phyloP scores from a whole-genome alignment of 2,888 invertebrate species.

The Brachypalpus laphriformis region DNA sequence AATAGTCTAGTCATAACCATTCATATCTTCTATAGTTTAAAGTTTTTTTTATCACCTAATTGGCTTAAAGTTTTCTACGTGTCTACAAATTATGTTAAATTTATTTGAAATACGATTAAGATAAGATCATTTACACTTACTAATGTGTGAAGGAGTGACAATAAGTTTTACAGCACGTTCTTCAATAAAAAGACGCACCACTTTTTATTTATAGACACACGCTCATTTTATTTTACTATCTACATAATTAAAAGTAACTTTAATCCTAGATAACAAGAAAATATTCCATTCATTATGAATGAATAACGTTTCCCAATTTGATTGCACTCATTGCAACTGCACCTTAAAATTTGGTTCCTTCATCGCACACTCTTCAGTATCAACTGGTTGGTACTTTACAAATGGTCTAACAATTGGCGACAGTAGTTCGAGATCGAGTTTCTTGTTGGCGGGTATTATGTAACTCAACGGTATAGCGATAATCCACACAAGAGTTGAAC shows the following conservation, averaged over 20 bases:
- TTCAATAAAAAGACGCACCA: background rate
- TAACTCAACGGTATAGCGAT: conserved; percentile 84
- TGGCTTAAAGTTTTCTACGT: background rate
- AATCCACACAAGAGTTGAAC: conserved; percentile 83
- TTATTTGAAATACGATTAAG: background rate
- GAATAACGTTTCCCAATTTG: background rate
- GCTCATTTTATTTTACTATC: background rate
- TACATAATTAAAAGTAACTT: background rate
- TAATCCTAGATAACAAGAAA: background rate
- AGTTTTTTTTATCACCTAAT: background rate
- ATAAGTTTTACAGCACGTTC: background rate
- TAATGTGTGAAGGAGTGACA: background rate
- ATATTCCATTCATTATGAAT: conserved; percentile 41
- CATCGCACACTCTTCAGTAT: conserved; percentile 11
- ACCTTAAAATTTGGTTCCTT: background rate
- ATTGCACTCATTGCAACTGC: background rate
- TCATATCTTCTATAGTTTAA: background rate
- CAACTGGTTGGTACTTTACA: conserved; percentile 65
- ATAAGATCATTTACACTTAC: background rate
- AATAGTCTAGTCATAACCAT: conserved; percentile 1
- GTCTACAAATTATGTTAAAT: background rate
- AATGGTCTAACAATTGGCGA: conserved; percentile 77
- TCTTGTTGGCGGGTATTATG: conserved; percentile 80
- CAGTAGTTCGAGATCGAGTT: conserved; percentile 77
- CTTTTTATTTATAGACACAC: background rate